Evolutionary conservation across 2,113 vertebrate genomes (phyloP), one percentile per base, ranked within the genome.

Genomic region (Calypte anna): DNA sequence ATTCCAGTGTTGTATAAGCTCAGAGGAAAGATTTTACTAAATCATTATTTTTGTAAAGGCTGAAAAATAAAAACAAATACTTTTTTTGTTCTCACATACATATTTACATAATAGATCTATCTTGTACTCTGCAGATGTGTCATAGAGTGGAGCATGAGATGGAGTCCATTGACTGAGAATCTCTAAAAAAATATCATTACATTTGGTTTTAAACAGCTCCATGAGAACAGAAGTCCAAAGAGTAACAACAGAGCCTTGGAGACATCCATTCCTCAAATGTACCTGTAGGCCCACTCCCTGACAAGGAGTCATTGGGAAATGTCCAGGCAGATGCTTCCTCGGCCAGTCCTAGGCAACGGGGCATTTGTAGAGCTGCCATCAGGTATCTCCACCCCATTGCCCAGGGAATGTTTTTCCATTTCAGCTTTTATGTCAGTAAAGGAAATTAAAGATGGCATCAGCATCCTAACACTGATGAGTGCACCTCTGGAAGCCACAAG

Each of bases 1-100:
- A 66, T 14, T 87, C 86, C 46, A 58, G 31, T 36, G 63, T 50
- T 85, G 20, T 51, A 57, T 68, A 84, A 82, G 28, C n/a, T 40
- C 36, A 62, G 75, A 75, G 13, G 50, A 22, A 61, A 74, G 22
- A 88, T 24, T 66, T 95, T 82, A 87, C 89, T 93, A 93, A 95
- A 92, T 30, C 20, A 81, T 27, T n/a, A 11, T 53, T 75, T 79
- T 50, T 79, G 3, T 79, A 73, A 84, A 79, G 8, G 62, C 21
- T 54, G 19, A n/a, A 84, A 78, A 89, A 69, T 19, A 36, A 50
- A 43, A n/a, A 7, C 4, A 79, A 30, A 40, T 15, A 3, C 1
- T 25, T n/a, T 43, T 44, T 67, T 78, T 48, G 38, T 11, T 75
- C 44, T 8, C 36, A 70, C 19, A n/a, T 17, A 33, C 10, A 7